Evolutionary conservation across 2,113 vertebrate species (phyloP).

Genomic region (Phalacrocorax brasilianus): DNA sequence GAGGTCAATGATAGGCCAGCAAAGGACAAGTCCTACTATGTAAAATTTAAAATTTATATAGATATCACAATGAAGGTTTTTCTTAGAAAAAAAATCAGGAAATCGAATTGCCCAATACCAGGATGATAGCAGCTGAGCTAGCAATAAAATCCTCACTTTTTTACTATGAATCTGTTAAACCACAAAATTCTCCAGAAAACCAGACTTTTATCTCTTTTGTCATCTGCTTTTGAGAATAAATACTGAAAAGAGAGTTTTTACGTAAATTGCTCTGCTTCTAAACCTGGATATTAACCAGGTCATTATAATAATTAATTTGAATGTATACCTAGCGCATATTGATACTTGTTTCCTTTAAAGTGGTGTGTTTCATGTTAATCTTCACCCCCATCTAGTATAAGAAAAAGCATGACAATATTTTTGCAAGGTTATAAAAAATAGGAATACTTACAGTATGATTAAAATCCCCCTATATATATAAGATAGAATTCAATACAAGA

Average conservation of each 20-base stretch:
- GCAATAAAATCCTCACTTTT: background rate
- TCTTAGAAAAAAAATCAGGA: background rate
- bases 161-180: background rate
- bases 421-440: background rate
- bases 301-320: background rate
- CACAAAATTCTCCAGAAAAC: background rate
- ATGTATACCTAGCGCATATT: background rate
- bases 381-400: background rate
- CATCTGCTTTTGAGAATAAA: background rate
- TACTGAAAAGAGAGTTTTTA: background rate
- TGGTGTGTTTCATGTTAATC: background rate
- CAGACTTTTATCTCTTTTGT: background rate
- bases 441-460: background rate
- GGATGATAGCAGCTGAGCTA: background rate
- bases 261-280: background rate
- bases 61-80: background rate
- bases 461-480: background rate
- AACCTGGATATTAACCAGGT: background rate
- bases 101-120: background rate
- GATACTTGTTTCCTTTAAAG: background rate
- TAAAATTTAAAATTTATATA: background rate
- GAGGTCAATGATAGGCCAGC: background rate
- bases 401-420: background rate
- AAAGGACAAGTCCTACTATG: background rate
- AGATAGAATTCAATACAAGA: background rate